Percentiles rank a stretch among this genome's conserved stretches.
These are phyloP conservation scores for Pseudochirops cupreus DNA, from an alignment of 2,797 vertebrate species.

Conservation along the genomic window DNA sequence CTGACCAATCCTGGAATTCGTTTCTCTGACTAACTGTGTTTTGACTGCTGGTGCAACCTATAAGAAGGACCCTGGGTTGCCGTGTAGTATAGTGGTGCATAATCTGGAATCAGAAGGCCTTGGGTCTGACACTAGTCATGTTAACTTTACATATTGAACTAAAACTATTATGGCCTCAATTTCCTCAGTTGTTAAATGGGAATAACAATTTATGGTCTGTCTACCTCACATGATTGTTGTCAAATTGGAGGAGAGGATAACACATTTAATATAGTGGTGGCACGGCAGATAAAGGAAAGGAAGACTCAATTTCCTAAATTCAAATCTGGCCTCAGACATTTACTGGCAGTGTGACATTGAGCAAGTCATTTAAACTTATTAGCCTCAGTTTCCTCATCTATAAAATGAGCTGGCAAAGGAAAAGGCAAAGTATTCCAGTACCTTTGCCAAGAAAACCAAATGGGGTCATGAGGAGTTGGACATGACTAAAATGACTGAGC, in stretches of 20 bases:
- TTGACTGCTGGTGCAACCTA: conserved; percentile 54
- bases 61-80: conserved; percentile 42
- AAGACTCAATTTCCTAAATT: not conserved
- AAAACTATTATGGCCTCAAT: not conserved
- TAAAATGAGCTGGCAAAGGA: not conserved
- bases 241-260: not conserved
- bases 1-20: conserved; percentile 54
- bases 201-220: not conserved
- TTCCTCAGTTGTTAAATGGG: not conserved
- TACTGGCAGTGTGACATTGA: not conserved
- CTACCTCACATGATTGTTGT: not conserved
- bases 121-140: not conserved
- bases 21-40: conserved; percentile 59
- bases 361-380: not conserved
- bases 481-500: not conserved
- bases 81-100: not conserved
- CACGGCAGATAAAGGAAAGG: not conserved
- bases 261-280: not conserved
- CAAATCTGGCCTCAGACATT: not conserved
- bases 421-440: not conserved
- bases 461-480: not conserved
- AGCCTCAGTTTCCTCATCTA: not conserved
- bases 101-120: not conserved
- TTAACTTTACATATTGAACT: not conserved
- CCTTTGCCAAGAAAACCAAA: not conserved